Evolutionary conservation across 2,113 vertebrate genomes (phyloP).

Genomic region (Actenoides hombroni): DNA sequence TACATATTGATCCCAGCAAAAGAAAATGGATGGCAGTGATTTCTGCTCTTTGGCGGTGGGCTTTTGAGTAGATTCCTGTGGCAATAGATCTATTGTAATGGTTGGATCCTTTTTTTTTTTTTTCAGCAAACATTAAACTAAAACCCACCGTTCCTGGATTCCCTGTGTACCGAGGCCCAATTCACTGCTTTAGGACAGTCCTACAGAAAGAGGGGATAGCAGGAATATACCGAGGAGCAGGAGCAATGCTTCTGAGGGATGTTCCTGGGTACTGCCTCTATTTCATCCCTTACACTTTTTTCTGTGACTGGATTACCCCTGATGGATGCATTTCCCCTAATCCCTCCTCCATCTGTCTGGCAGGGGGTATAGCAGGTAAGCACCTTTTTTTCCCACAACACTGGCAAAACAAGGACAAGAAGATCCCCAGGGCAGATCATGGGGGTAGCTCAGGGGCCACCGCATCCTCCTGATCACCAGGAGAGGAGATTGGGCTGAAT

Average conservation of each 20-base stretch:
- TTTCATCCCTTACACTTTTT: slow-evolving; percentile 88
- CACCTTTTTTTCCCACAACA: background rate
- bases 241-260: slow-evolving; percentile 92
- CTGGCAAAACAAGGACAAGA: background rate
- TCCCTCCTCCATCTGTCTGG: slow-evolving; percentile 83
- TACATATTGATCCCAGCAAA: background rate
- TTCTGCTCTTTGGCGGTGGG: background rate
- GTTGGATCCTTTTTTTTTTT: background rate
- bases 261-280: slow-evolving; percentile 91
- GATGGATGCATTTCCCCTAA: slow-evolving; percentile 72
- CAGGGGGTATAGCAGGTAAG: slow-evolving; percentile 92
- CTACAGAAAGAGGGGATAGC: slow-evolving; percentile 84
- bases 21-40: background rate
- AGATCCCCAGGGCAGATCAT: background rate
- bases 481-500: background rate
- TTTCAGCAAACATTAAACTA: slow-evolving; percentile 72
- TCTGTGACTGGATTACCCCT: slow-evolving; percentile 83
- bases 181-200: slow-evolving; percentile 89
- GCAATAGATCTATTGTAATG: background rate
- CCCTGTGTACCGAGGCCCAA: slow-evolving; percentile 82
- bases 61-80: background rate
- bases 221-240: slow-evolving; percentile 87
- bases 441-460: background rate
- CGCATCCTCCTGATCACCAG: background rate
- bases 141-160: slow-evolving; percentile 70